Base-by-base conservation (phyloP, 1,140 invertebrate species). In the Monomorium pharaonis region DNA sequence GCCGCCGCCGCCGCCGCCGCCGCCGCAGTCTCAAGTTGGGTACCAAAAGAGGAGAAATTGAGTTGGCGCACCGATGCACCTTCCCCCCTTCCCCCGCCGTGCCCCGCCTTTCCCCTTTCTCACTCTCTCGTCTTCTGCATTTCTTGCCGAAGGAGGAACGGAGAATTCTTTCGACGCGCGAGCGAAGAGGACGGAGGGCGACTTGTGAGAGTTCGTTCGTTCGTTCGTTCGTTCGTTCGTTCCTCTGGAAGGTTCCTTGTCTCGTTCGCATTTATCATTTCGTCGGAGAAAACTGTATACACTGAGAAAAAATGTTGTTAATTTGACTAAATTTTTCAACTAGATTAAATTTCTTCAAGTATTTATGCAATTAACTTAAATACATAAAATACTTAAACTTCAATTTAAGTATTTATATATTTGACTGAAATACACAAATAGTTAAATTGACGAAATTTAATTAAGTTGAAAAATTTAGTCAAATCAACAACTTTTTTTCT, bases 1-100 rank as follows among this genome's bases (percentile, higher is more conserved):
- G 42, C n/a, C n/a, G 85, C 83, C 86, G 74, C 87, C n/a, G n/a
- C n/a, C 89, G 72, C 78, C 60, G 85, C 65, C 77, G 42, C n/a
- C n/a, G 85, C 83, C 86, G 74, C 87, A 89, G 92, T 87, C 89
- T 89, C 90, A 94, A 94, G 92, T 94, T 95, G 92, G 94, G 94
- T 94, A 94, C 94, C 94, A 94, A 95, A 95, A 94, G 94, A 95
- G 94, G 94, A 94, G 94, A 94, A 95, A 94, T 94, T 95, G 94
- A 94, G 94, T 95, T 94, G 92, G 92, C 91, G 93, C 91, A 93
- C 92, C 92, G 89, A 75, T 72, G 90, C 89, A n/a, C n/a, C n/a
- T n/a, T n/a, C n/a, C n/a, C n/a, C n/a, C n/a, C n/a, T n/a, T n/a
- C 86, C 75, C 86, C 72, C 86, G 54, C 81, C 30, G 70, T 33